Evolutionary conservation across 2,113 vertebrate genomes (phyloP).

Genomic region (Sylvia atricapilla): DNA sequence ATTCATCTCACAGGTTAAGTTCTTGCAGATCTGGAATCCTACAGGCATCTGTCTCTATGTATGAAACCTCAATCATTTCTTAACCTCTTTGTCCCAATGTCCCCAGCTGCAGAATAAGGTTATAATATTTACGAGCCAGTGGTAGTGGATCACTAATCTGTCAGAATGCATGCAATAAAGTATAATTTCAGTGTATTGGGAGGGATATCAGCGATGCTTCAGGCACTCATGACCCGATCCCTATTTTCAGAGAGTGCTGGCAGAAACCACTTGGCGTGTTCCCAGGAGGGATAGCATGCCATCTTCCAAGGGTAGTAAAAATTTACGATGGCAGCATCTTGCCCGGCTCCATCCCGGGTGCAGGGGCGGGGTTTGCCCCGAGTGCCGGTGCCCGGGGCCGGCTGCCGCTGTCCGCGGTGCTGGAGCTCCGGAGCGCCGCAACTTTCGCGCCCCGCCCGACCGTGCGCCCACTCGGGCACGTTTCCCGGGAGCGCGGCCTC

Average conservation of each 20-base stretch:
- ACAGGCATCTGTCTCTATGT: fast-evolving
- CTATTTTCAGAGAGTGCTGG: neutral
- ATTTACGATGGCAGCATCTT: neutral
- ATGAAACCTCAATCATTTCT: neutral
- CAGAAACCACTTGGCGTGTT: neutral
- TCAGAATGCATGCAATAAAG: neutral
- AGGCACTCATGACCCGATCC: neutral
- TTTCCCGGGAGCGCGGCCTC: neutral
- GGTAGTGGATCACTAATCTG: neutral
- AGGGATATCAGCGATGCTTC: neutral
- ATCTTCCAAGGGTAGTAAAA: neutral
- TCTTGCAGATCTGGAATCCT: neutral
- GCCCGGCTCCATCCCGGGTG: fast-evolving
- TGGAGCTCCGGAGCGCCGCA: neutral
- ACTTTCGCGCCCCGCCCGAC: neutral
- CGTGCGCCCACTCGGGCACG: neutral
- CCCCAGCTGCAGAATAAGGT: neutral
- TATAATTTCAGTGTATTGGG: neutral
- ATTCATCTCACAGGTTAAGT: neutral
- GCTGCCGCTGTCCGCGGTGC: constrained; percentile 40
- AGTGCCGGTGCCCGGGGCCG: fast-evolving
- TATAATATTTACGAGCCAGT: neutral
- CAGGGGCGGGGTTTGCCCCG: neutral
- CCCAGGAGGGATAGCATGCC: neutral
- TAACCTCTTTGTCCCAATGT: neutral